These are phyloP conservation scores for Potamarius usumacintae DNA, from an alignment of 2,113 vertebrate genomes.

Conservation along the genomic window DNA sequence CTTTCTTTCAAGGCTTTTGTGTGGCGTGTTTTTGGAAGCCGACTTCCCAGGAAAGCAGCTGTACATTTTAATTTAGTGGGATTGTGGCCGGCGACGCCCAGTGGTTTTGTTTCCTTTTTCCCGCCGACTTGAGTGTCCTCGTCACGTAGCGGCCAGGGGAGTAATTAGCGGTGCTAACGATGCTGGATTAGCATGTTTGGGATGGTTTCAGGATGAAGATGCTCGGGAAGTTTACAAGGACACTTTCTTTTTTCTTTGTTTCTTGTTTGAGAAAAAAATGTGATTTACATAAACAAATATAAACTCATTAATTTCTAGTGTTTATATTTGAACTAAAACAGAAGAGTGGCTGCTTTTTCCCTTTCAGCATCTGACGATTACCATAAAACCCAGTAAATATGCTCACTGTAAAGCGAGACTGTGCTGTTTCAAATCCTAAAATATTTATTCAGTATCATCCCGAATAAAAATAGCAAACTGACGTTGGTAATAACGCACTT, in stretches of 20 bases:
- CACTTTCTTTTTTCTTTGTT: not conserved
- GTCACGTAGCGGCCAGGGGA: conserved; percentile 29
- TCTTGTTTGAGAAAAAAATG: not conserved
- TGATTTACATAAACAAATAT: not conserved
- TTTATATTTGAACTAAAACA: not conserved
- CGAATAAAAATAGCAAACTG: not conserved
- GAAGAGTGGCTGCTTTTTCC: not conserved
- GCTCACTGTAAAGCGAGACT: too few relatives aligned
- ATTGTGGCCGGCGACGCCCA: conserved; percentile 50
- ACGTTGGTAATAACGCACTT: not conserved
- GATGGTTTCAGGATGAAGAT: not conserved
- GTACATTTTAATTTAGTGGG: conserved; percentile 60
- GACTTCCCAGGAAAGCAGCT: conserved; percentile 55
- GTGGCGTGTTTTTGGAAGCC: conserved; percentile 54
- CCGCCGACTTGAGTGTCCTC: conserved; percentile 40
- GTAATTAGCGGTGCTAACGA: conserved; percentile 55
- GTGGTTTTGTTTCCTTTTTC: conserved; percentile 38
- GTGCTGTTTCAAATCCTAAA: too few relatives aligned
- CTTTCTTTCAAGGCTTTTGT: conserved; percentile 53
- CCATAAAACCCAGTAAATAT: not conserved
- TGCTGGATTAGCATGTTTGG: conserved; percentile 48
- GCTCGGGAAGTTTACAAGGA: not conserved
- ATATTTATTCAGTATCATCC: too few relatives aligned
- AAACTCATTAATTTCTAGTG: not conserved
- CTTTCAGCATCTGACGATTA: not conserved